These are phyloP conservation scores for Lithobates sylvaticus DNA, from an alignment of 2,797 vertebrate genomes.

Conservation along the genomic window DNA sequence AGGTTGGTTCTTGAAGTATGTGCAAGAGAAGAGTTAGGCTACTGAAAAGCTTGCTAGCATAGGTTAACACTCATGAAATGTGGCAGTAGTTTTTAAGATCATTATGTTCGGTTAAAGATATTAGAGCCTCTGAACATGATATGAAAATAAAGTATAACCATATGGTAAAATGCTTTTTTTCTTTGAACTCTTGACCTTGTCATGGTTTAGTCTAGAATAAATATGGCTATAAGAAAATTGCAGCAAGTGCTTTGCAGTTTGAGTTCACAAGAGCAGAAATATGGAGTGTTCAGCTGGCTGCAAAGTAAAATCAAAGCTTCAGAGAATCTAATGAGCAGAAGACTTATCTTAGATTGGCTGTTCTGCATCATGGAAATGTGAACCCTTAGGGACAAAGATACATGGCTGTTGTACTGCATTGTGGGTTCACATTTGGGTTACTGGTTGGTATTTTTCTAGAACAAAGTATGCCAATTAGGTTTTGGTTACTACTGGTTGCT, in stretches of 20 bases:
- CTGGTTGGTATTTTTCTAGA: background rate
- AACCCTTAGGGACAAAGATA: background rate
- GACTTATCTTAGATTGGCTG: constrained; percentile 16
- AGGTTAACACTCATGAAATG: constrained; percentile 46
- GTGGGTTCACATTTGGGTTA: background rate
- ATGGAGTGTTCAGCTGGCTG: constrained; percentile 70
- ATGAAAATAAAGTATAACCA: constrained; percentile 81
- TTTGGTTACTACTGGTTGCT: background rate
- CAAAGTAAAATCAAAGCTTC: constrained; percentile 44
- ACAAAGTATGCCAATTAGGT: background rate
- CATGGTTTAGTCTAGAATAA: constrained; percentile 63
- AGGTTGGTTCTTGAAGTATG: background rate
- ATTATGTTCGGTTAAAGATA: constrained; percentile 84
- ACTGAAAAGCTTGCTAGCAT: constrained; percentile 3
- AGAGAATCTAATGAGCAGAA: constrained; percentile 34
- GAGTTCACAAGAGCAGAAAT: constrained; percentile 68
- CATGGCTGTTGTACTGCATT: background rate
- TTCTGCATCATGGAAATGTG: background rate
- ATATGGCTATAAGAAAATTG: constrained; percentile 66
- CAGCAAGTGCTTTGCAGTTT: constrained; percentile 68
- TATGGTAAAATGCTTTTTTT: constrained; percentile 78
- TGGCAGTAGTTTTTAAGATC: constrained; percentile 80
- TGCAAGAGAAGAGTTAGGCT: background rate
- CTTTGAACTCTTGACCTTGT: constrained; percentile 76
- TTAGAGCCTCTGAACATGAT: constrained; percentile 77